Base-by-base conservation (phyloP, 1,140 invertebrate species). In the Cardiocondyla obscurior region DNA sequence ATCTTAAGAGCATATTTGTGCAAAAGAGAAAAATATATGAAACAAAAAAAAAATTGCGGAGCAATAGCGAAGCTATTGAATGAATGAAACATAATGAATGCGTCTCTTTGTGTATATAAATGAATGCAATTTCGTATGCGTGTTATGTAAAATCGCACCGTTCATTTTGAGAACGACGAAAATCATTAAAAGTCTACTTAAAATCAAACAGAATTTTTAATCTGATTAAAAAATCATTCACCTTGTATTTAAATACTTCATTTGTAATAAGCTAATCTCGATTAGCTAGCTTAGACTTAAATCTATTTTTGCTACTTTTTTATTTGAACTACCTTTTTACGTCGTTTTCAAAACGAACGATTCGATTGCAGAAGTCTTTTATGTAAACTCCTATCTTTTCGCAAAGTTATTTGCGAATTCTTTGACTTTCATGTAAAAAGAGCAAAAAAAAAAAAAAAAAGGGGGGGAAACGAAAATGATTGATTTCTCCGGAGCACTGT, bases 361-460 rank as follows among this genome's bases (percentile, higher is more conserved):
- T 7, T 33, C 28, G 19, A 46, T 46, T 33, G 30, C 53, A 14
- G 55, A 16, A 46, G 8, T 16, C 14, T 46, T 0, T 46, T 76
- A 64, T 85, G 46, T 82, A 44, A 57, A 46, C 42, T 72, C 36
- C 81, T n/a, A 39, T 76, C 44, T 51, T 10, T 30, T 79, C 8
- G 74, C 33, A 39, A 28, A 79, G 8, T 76, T 42, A 33, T 46
- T 28, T 22, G 19, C 33, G n/a, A 85, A 65, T 64, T 51, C 12
- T 85, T 49, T 4, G 39, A 72, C 25, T 36, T 5, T 16, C 33
- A 69, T 74, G n/a, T 69, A 25, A 53, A 42, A 7, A 36, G 12
- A 58, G 30, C 53, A 42, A 7, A 36, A 6, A 58, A 62, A 36
- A 51, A 16, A 49, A 36, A 62, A 30, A 1, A 4, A 22, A 44